Percentiles rank a stretch among this genome's conserved stretches.
phyloP scores from a whole-genome alignment of 2,113 vertebrate species.

The Sminthopsis crassicaudata region DNA sequence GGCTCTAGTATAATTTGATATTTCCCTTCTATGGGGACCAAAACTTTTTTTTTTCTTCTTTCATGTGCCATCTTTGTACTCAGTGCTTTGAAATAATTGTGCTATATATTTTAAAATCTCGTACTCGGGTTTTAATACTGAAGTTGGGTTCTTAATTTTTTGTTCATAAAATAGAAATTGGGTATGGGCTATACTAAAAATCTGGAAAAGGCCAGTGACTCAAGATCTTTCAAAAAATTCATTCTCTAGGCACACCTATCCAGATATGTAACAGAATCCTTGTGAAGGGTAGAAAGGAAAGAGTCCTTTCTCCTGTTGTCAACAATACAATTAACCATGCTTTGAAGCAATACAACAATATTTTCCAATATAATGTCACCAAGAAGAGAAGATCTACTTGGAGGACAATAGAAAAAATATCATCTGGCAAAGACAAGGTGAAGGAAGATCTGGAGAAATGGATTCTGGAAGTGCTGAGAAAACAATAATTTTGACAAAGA shows the following conservation, averaged over 20 bases:
- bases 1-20: slow-evolving; percentile 39
- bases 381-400: neutral
- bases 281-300: neutral
- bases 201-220: neutral
- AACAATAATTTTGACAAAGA: neutral
- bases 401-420: neutral
- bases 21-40: neutral
- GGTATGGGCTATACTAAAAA: no score
- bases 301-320: neutral
- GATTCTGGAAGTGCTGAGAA: neutral
- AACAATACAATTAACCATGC: neutral
- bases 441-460: neutral
- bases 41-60: neutral
- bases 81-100: neutral
- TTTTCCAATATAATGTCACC: neutral
- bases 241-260: neutral
- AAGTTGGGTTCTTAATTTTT: neutral
- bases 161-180: neutral
- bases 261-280: neutral
- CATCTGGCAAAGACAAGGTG: neutral
- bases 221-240: neutral
- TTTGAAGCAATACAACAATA: neutral
- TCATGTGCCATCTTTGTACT: neutral
- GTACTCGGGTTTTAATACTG: neutral
- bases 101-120: neutral